Percentiles rank a stretch among this genome's conserved stretches.
These are phyloP conservation scores for Notarius quadriscutis DNA, from an alignment of 2,113 vertebrate genomes.

Conservation along the genomic window DNA sequence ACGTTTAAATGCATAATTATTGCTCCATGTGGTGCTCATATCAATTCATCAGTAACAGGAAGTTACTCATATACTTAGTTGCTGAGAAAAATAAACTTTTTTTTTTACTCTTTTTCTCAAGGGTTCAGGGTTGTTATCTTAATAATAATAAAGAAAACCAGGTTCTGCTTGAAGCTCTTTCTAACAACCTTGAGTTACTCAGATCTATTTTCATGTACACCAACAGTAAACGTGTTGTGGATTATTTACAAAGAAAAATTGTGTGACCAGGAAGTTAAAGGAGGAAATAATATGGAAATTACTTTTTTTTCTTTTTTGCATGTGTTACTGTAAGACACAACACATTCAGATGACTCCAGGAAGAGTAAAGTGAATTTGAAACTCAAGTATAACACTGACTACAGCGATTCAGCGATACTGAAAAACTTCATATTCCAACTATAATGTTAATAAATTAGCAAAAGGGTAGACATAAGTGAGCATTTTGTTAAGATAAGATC, in stretches of 20 bases:
- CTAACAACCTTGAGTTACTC: not conserved
- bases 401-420: not conserved
- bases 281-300: not conserved
- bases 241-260: not conserved
- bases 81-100: not conserved
- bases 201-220: not conserved
- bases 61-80: slow-evolving; percentile 13
- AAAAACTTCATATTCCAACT: not conserved
- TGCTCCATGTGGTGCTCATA: not conserved
- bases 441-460: not conserved
- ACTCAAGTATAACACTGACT: not conserved
- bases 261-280: not conserved
- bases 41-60: not conserved
- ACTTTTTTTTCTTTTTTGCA: not conserved
- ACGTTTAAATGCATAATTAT: not conserved
- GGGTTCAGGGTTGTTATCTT: not conserved
- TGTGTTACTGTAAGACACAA: not conserved
- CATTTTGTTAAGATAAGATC: not conserved
- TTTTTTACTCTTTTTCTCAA: not conserved
- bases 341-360: not conserved
- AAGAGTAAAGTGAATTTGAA: not conserved
- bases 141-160: not conserved
- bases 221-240: not conserved
- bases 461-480: not conserved
- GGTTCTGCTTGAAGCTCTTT: not conserved